Evolutionary conservation across 2,888 invertebrate species (phyloP), one percentile per base, ranked within the genome.

Genomic region (Cryptus armator): DNA sequence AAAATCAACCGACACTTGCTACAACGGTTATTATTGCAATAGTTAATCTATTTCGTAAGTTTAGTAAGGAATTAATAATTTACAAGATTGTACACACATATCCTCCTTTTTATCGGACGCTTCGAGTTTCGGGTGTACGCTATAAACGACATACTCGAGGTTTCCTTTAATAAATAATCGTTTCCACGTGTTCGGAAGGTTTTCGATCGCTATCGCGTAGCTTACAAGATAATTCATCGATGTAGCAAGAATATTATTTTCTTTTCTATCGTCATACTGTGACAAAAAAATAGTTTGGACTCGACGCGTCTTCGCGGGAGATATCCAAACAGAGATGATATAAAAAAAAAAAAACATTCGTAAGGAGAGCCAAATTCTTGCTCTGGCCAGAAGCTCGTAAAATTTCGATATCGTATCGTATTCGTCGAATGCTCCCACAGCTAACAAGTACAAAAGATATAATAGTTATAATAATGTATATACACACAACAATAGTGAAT

Each of bases 61-160:
- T 87, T 91, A 91, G 91, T 91, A 87, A 86, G 84, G 86, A 88
- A 86, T 89, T 88, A 88, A 89, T 88, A 92, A 93, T 93, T 92
- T 92, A 92, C 92, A 92, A 62, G 88, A 92, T 92, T 92, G 88
- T 92, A 92, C 91, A 92, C 90, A 90, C 90, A 89, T 90, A 89
- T 66, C 76, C 67, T 79, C 81, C 87, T 80, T 56, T 59, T 24
- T 24, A 24, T 67, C 81, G 85, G 86, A 85, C 84, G 79, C 87
- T 86, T 85, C 84, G 71, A 78, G 83, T 86, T 85, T 87, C 88
- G 87, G 88, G 84, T 87, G 85, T 89, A 88, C 87, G 85, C 87
- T 86, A 86, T 86, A 86, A 74, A 80, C 84, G 86, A 87, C 77
- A 80, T 72, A 71, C 81, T 75, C 64, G 70, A 83, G 84, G 83